Base-by-base conservation (phyloP, 2,888 invertebrate genomes). In the Tinea semifulvella region DNA sequence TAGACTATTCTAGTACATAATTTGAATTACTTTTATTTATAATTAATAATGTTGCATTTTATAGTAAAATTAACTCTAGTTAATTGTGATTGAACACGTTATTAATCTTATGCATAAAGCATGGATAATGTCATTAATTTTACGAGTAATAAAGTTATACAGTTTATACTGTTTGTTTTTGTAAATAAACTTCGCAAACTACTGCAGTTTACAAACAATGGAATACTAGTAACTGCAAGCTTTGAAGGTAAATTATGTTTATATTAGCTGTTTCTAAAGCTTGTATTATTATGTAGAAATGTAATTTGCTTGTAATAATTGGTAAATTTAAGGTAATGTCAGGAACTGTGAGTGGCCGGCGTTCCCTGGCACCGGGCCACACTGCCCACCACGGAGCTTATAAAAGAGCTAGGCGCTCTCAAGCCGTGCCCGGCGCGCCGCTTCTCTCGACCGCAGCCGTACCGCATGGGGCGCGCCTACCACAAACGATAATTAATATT, bases 391-490 rank as follows among this genome's bases (percentile, higher is more conserved):
- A 61, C 76, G 63, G 63, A 79, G 73, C 76, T 79, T 79, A 79
- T 79, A 79, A 79, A 79, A 79, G 79, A 66, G 67, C 66, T 66
- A 63, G 57, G 57, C 63, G 55, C 62, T 63, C 62, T 65, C 67
- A 58, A 61, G 63, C 74, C 68, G 68, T 73, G 77, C 76, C 68
- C 77, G 74, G 65, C 71, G 69, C 76, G 72, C 62, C 65, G 60
- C 76, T 74, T 63, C 66, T 44, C 43, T 36, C 43, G 22, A 35
- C 65, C 61, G 62, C 60, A 65, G 66, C 65, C 76, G 64, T 58
- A 73, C 74, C 80, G 68, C 75, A 80, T 80, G 80, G 80, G 73
- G 77, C 76, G 77, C 79, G 71, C 77, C 64, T 72, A 74, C 63
- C 67, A 68, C 63, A 60, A 63, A 63, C 73, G 73, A 76, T 76